Evolutionary conservation across 2,113 vertebrate species (phyloP).

Genomic region (Periophthalmodon schlosseri): DNA sequence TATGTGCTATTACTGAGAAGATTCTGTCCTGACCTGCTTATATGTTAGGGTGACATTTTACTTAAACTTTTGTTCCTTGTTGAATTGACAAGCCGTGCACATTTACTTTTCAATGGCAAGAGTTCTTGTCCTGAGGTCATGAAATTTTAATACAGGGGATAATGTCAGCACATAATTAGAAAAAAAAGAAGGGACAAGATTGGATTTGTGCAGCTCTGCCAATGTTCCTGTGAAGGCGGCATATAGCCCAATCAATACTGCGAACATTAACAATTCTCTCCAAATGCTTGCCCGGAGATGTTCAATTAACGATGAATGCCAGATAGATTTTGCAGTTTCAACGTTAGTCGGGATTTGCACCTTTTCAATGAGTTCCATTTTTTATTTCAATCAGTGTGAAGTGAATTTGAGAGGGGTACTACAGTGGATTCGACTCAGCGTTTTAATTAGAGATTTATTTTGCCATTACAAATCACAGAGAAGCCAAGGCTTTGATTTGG

Average conservation of each 20-base stretch:
- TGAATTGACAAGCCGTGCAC: slow-evolving; percentile 29
- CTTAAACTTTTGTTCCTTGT: slow-evolving; percentile 14
- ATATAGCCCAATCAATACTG: slow-evolving; percentile 57
- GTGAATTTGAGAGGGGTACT: slow-evolving; percentile 1
- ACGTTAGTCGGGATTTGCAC: slow-evolving; percentile 37
- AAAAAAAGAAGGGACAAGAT: slow-evolving; percentile 34
- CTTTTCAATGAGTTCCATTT: slow-evolving; percentile 27
- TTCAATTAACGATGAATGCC: slow-evolving; percentile 55
- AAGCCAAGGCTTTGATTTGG: slow-evolving; percentile 15
- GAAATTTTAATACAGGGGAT: slow-evolving; percentile 61
- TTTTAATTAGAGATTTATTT: slow-evolving; percentile 33
- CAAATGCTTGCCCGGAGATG: slow-evolving; percentile 54
- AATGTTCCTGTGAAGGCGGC: slow-evolving; percentile 36
- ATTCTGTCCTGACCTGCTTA: slow-evolving; percentile 5
- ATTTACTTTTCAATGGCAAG: slow-evolving; percentile 45
- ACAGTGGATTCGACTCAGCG: slow-evolving; percentile 27
- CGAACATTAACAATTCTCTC: slow-evolving; percentile 53
- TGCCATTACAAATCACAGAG: slow-evolving; percentile 21
- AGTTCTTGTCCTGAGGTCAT: slow-evolving; percentile 54
- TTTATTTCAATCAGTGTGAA: slow-evolving; percentile 27
- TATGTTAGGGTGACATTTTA: slow-evolving; percentile 20
- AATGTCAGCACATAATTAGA: slow-evolving; percentile 59
- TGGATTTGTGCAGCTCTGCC: slow-evolving; percentile 49
- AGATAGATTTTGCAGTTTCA: slow-evolving; percentile 48
- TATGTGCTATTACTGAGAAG: no score